Base-by-base conservation (phyloP, 2,797 vertebrate genomes). In the Amniataba percoides region DNA sequence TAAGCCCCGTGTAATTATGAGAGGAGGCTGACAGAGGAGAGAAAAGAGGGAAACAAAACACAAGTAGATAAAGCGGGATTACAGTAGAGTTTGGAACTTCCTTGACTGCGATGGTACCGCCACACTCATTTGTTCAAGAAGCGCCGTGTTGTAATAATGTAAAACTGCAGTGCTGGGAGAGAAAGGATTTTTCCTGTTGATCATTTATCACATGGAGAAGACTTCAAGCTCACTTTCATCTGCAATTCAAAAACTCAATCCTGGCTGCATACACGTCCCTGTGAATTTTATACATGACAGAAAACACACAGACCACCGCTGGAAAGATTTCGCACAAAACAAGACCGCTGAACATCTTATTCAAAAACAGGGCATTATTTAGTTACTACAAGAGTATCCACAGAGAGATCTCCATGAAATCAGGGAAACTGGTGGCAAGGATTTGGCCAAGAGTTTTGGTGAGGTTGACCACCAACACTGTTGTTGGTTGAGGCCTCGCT, bases 1-100 rank as follows among this genome's bases (percentile, higher is more conserved):
- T 84, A 89, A 90, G 82, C 78, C 51, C 49, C 19, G 31, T 87
- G 88, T 90, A 90, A 92, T 92, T 87, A 90, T 68, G 78, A 86
- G 85, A 25, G 57, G 73, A 84, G 75, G 84, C 81, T 80, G 74
- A 78, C 81, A 45, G 61, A 62, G 40, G 78, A 76, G 56, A 79
- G 49, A 72, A 80, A 78, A 80, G 72, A 81, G 71, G 80, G 74
- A 91, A 89, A 87, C 78, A 82, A 87, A 85, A 89, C 81, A 78
- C 23, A 16, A 62, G 62, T 6, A 85, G 79, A 92, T 88, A 88
- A 88, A 87, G 77, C 74, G 71, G 87, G 89, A 92, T 93, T 90
- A 92, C 64, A 84, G 76, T 18, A 13, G 55, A 83, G 67, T 87
- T 74, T 71, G 73, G 60, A 81, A 70, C 58, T 83, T 85, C 60